phyloP scores from a whole-genome alignment of 2,113 vertebrate species.

The Holacanthus passer region DNA sequence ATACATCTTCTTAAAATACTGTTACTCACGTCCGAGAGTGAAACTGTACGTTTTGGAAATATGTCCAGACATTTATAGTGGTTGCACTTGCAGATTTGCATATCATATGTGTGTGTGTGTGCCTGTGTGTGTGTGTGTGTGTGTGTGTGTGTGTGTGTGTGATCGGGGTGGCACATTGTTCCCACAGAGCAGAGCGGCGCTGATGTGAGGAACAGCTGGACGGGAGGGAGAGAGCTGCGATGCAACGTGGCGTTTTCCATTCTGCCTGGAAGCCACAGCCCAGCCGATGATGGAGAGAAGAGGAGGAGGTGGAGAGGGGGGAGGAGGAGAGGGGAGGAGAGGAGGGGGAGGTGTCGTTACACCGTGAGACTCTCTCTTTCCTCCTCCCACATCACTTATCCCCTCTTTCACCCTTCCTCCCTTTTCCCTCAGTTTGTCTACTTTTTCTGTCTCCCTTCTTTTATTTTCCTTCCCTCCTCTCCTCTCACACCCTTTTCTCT shows the following conservation, averaged over 20 bases:
- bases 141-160: too few relatives aligned
- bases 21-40: too few relatives aligned
- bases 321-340: neutral
- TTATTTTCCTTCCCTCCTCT: neutral
- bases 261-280: constrained; percentile 60
- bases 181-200: constrained; percentile 55
- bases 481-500: constrained; percentile 14
- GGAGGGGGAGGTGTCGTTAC: constrained; percentile 63
- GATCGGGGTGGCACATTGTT: too few relatives aligned
- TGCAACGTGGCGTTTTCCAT: constrained; percentile 88
- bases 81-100: too few relatives aligned
- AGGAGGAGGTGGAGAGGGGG: neutral
- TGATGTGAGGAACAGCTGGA: constrained; percentile 84
- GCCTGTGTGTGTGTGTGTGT: too few relatives aligned
- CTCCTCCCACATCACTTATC: constrained; percentile 40
- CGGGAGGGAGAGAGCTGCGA: constrained; percentile 44
- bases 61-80: too few relatives aligned
- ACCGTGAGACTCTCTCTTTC: constrained; percentile 37
- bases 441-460: constrained; percentile 16
- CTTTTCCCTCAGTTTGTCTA: neutral
- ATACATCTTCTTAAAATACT: too few relatives aligned
- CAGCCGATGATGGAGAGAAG: constrained; percentile 42
- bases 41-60: too few relatives aligned
- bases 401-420: constrained; percentile 7
- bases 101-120: too few relatives aligned